Evolutionary conservation across 2,888 invertebrate genomes (phyloP).

Genomic region (Ceramica pisi): DNA sequence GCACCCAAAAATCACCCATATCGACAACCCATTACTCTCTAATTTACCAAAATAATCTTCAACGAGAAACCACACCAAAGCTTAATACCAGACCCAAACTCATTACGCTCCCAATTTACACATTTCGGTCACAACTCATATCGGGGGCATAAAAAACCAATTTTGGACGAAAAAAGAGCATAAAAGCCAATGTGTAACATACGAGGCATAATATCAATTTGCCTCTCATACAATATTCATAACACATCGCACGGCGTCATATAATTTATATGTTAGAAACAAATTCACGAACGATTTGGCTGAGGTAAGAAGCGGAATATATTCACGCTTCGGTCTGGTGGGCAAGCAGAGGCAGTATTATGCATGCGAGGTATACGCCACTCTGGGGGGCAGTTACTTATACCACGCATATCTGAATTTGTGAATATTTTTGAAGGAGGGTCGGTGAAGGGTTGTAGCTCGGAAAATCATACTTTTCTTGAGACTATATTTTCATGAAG

Average conservation of each 20-base stretch:
- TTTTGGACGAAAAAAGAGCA: conserved; percentile 78
- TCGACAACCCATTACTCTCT: neutral
- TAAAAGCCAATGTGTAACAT: conserved; percentile 85
- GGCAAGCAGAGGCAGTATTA: conserved; percentile 77
- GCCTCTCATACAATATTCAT: conserved; percentile 89
- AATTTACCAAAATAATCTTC: neutral
- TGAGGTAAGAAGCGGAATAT: conserved; percentile 73
- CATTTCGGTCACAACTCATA: conserved; percentile 87
- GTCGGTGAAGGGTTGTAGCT: conserved; percentile 60
- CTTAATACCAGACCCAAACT: conserved; percentile 64
- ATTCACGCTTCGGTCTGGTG: conserved; percentile 69
- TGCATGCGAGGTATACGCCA: conserved; percentile 85
- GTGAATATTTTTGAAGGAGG: conserved; percentile 66
- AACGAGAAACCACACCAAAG: conserved; percentile 6
- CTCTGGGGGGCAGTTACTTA: conserved; percentile 89
- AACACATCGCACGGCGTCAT: conserved; percentile 85
- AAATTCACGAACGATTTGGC: conserved; percentile 89
- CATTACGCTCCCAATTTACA: conserved; percentile 85
- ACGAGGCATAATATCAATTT: conserved; percentile 89
- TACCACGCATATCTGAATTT: conserved; percentile 77
- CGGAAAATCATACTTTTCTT: neutral
- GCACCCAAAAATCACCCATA: neutral
- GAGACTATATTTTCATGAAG: neutral
- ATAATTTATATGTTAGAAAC: conserved; percentile 90
- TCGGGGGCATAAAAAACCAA: conserved; percentile 86